These are phyloP conservation scores for Leptosomus discolor DNA, from an alignment of 2,113 vertebrate species.

Conservation along the genomic window DNA sequence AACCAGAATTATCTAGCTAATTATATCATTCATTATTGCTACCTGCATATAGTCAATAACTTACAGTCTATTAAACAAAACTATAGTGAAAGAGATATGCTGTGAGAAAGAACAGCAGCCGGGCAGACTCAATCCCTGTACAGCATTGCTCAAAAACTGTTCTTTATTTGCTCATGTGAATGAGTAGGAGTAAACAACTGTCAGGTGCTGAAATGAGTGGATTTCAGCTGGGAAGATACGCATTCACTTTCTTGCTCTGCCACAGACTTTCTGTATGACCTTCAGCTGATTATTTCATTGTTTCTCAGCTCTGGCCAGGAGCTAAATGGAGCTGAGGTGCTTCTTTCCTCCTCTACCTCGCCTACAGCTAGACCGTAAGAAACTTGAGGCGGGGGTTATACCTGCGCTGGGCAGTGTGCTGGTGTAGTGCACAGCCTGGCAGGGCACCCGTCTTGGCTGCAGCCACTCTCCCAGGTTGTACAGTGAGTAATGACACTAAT, in stretches of 20 bases:
- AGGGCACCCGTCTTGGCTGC: background rate
- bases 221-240: background rate
- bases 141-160: background rate
- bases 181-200: background rate
- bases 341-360: background rate
- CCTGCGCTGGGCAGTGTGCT: background rate
- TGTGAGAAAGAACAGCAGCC: background rate
- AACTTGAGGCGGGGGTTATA: background rate
- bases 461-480: background rate
- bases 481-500: constrained; percentile 15
- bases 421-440: background rate
- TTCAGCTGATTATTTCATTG: background rate
- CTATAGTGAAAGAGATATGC: background rate
- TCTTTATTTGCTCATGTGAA: background rate
- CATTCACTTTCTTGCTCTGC: background rate
- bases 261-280: background rate
- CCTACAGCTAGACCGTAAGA: background rate
- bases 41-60: background rate
- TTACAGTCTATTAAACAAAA: background rate
- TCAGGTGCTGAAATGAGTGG: background rate
- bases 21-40: constrained; percentile 2
- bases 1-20: background rate
- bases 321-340: background rate
- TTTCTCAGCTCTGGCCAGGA: background rate
- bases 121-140: background rate